Percentiles rank a stretch among this genome's conserved stretches.
phyloP scores from a whole-genome alignment of 2,888 invertebrate species.

The Hedya salicella region DNA sequence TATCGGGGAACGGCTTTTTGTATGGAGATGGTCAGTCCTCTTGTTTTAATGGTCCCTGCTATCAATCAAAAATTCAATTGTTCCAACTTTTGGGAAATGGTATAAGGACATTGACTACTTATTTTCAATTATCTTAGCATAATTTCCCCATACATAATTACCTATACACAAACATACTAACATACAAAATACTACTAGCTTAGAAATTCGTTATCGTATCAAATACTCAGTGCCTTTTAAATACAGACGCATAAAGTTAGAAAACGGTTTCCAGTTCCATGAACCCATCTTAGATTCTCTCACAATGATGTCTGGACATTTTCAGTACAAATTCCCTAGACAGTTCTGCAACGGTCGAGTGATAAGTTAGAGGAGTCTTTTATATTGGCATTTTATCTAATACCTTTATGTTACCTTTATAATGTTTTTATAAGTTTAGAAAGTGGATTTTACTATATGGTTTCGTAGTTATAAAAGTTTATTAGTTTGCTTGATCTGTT shows the following conservation, averaged over 20 bases:
- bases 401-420: not conserved
- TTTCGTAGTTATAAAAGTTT: too few species aligned
- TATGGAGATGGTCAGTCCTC: too few species aligned
- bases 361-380: slow-evolving; percentile 15
- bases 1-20: too few species aligned
- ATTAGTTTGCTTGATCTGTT: too few species aligned
- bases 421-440: not conserved
- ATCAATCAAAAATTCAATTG: too few species aligned
- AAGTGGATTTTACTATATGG: not conserved
- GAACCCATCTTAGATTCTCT: slow-evolving; percentile 28
- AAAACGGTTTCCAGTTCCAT: slow-evolving; percentile 31
- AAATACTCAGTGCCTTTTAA: slow-evolving; percentile 9
- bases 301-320: slow-evolving; percentile 37
- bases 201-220: not conserved
- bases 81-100: too few species aligned
- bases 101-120: too few species aligned
- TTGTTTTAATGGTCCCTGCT: too few species aligned
- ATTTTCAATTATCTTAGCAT: too few species aligned
- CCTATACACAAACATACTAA: too few species aligned
- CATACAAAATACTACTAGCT: too few species aligned
- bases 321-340: slow-evolving; percentile 33
- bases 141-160: too few species aligned
- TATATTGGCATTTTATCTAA: slow-evolving; percentile 30
- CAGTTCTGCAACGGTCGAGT: slow-evolving; percentile 13
- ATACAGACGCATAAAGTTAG: slow-evolving; percentile 25